These are phyloP conservation scores for Myiopsitta monachus DNA, from an alignment of 2,113 vertebrate genomes.

Conservation along the genomic window DNA sequence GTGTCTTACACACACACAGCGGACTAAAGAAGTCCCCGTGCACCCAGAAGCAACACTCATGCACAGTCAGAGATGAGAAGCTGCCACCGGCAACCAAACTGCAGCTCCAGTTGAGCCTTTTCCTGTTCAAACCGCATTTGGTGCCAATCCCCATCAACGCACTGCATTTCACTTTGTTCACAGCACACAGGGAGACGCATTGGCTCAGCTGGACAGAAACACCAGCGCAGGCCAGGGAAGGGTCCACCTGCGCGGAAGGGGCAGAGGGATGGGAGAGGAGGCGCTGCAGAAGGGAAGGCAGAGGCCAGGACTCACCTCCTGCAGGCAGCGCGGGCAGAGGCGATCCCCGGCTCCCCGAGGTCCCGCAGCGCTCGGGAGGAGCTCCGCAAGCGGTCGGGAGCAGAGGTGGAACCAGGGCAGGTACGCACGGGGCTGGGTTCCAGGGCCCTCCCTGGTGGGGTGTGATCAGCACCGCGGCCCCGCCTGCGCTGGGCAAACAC, in stretches of 20 bases:
- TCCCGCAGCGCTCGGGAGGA: not conserved
- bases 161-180: not conserved
- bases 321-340: not conserved
- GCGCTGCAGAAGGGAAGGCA: not conserved
- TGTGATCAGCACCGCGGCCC: not conserved
- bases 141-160: not conserved
- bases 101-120: rapidly evolving
- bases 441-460: constrained; percentile 48
- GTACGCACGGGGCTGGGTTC: not conserved
- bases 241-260: not conserved
- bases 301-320: constrained; percentile 37
- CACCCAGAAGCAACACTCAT: rapidly evolving
- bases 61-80: not conserved
- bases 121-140: not conserved
- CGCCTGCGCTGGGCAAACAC: not conserved
- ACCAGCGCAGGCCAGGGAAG: rapidly evolving
- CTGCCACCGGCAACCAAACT: not conserved
- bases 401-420: constrained; percentile 40
- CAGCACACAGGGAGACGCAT: rapidly evolving
- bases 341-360: not conserved
- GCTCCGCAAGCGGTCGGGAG: not conserved
- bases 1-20: not conserved
- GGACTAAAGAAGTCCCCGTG: rapidly evolving
- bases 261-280: not conserved
- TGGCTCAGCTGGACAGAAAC: not conserved